A percentile compares a stretch with the other conserved stretches of the same genome.
Conservation (phyloP, 2,888 invertebrate species). For the Neoitamus cyanurus region DNA sequence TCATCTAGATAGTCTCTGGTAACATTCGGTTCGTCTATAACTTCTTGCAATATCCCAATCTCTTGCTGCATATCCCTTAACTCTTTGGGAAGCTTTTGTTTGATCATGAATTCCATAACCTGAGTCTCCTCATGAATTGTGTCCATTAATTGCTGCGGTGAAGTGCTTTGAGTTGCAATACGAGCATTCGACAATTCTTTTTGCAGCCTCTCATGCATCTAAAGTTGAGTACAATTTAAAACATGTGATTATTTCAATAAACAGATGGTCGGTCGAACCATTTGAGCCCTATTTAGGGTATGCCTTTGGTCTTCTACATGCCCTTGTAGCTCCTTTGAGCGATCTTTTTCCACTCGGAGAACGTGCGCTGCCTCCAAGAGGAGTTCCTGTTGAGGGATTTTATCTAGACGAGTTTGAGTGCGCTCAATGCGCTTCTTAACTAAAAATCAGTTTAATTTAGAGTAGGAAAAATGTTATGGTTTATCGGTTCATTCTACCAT, state of each 20-base stretch:
- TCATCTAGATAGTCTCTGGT: slow-evolving; percentile 74
- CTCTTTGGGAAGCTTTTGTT: slow-evolving; percentile 84
- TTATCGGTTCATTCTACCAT: slow-evolving; percentile 66
- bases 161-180: slow-evolving; percentile 51
- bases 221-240: not conserved
- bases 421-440: slow-evolving; percentile 55
- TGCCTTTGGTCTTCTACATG: slow-evolving; percentile 55
- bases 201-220: slow-evolving; percentile 52
- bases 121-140: slow-evolving; percentile 54
- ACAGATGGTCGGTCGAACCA: not conserved
- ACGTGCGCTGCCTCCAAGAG: slow-evolving; percentile 54
- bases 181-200: slow-evolving; percentile 54
- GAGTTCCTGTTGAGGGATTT: slow-evolving; percentile 55
- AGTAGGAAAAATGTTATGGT: not conserved
- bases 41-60: slow-evolving; percentile 75
- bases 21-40: slow-evolving; percentile 74
- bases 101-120: slow-evolving; percentile 78
- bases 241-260: not conserved
- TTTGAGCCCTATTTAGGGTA: slow-evolving; percentile 51
- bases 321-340: slow-evolving; percentile 54
- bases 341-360: slow-evolving; percentile 54
- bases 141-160: slow-evolving; percentile 53
- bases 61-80: slow-evolving; percentile 72
- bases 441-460: slow-evolving; percentile 20
- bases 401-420: slow-evolving; percentile 54